Percentiles rank a stretch among this genome's conserved stretches.
Conservation (phyloP, 2,888 invertebrate genomes). For the Drosophila limbata region DNA sequence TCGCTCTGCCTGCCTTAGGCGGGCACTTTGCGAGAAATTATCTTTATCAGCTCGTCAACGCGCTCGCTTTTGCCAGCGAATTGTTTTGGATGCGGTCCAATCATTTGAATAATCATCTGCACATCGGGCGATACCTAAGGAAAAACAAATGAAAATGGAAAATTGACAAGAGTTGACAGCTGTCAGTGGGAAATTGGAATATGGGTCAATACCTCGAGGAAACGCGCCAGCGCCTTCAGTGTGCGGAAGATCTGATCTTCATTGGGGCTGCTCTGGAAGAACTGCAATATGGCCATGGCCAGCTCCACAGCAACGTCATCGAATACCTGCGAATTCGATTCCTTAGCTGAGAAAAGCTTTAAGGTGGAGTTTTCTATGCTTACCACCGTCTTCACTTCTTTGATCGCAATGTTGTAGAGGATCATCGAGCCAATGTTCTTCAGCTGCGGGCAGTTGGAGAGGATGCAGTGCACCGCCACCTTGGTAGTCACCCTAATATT, state of each 20-base stretch:
- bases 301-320: constrained; percentile 97
- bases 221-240: constrained; percentile 90
- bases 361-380: constrained; percentile 81
- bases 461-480: constrained; percentile 93
- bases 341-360: not conserved
- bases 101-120: constrained; percentile 95
- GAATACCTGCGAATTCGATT: constrained; percentile 89
- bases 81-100: constrained; percentile 93
- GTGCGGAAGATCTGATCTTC: constrained; percentile 93
- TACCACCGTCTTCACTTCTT: constrained; percentile 99
- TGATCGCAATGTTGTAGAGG: constrained; percentile 95
- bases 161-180: constrained; percentile 60
- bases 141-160: constrained; percentile 85
- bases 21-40: constrained; percentile 89
- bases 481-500: constrained; percentile 96
- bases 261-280: constrained; percentile 91
- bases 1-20: constrained; percentile 58
- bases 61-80: constrained; percentile 93
- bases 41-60: constrained; percentile 92
- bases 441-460: constrained; percentile 90
- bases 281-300: constrained; percentile 95
- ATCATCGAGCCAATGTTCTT: constrained; percentile 94
- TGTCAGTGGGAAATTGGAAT: constrained; percentile 49
- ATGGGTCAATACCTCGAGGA: constrained; percentile 83
- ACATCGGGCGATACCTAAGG: constrained; percentile 93